Percentiles rank a stretch among this genome's conserved stretches.
Evolutionary conservation across 2,888 invertebrate species (phyloP).

Genomic region (Metallyticus violacea): DNA sequence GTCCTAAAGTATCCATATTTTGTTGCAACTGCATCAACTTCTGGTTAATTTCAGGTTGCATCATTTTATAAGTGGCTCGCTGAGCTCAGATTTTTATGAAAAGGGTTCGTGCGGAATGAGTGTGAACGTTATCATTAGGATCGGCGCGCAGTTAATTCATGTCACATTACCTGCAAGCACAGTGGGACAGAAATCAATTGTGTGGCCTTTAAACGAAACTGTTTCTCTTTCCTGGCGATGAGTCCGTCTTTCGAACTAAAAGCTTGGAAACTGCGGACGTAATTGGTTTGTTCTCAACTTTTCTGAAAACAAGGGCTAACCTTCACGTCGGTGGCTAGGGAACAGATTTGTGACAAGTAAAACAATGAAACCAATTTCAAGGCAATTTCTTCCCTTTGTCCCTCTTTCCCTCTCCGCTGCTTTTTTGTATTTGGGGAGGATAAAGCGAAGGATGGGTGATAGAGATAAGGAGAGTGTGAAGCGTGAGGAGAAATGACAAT

Average conservation of each 20-base stretch:
- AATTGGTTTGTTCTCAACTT: constrained; percentile 1
- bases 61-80: too few relatives aligned
- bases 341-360: constrained; percentile 18
- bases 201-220: too few relatives aligned
- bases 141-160: too few relatives aligned
- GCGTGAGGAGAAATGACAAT: constrained; percentile 24
- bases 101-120: too few relatives aligned
- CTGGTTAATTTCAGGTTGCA: too few relatives aligned
- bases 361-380: constrained; percentile 26
- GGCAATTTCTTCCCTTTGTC: constrained; percentile 13
- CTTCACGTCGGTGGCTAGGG: not conserved
- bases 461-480: not conserved
- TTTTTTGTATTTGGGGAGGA: not conserved
- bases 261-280: not conserved
- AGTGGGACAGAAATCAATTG: not conserved
- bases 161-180: too few relatives aligned
- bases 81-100: too few relatives aligned
- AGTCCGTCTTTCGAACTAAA: not conserved
- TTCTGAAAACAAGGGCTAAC: not conserved
- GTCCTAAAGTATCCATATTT: too few relatives aligned
- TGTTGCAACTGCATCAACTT: too few relatives aligned
- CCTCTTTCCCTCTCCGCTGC: not conserved
- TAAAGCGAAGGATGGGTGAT: not conserved
- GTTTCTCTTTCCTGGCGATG: not conserved
- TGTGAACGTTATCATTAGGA: too few relatives aligned